phyloP scores from a whole-genome alignment of 2,888 invertebrate species.

The Boloria euphrosyne region DNA sequence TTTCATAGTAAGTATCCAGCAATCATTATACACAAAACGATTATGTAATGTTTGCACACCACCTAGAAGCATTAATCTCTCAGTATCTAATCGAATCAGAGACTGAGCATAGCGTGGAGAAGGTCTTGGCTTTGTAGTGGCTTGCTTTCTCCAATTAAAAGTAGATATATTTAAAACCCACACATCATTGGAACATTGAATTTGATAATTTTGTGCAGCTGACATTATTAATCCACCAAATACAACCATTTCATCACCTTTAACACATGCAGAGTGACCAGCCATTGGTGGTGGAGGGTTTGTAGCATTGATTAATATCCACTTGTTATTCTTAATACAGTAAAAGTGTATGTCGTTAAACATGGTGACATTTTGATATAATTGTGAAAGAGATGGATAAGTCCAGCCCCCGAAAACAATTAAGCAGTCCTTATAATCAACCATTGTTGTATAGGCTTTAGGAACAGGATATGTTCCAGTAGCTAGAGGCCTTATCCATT shows the following conservation, averaged over 20 bases:
- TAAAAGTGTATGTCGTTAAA: constrained; percentile 96
- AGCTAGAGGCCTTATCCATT: constrained; percentile 92
- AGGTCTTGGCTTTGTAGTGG: constrained; percentile 86
- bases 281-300: constrained; percentile 92
- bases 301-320: constrained; percentile 85
- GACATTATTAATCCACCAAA: constrained; percentile 87
- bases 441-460: constrained; percentile 96
- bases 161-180: constrained; percentile 93
- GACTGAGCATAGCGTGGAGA: constrained; percentile 96
- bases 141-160: constrained; percentile 89
- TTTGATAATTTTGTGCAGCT: constrained; percentile 71
- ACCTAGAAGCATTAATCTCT: constrained; percentile 90
- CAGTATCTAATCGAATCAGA: constrained; percentile 90
- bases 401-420: constrained; percentile 98
- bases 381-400: constrained; percentile 92
- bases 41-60: constrained; percentile 94
- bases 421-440: constrained; percentile 91
- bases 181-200: constrained; percentile 89
- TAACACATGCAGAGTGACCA: constrained; percentile 95
- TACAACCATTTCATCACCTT: constrained; percentile 90
- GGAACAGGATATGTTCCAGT: constrained; percentile 96
- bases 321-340: constrained; percentile 90
- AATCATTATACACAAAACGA: constrained; percentile 90
- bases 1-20: constrained; percentile 93
- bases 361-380: constrained; percentile 92